A percentile compares a stretch with the other conserved stretches of the same genome.
Conservation (phyloP, 2,888 invertebrate genomes). For the Hemicrepidius hirtus region DNA sequence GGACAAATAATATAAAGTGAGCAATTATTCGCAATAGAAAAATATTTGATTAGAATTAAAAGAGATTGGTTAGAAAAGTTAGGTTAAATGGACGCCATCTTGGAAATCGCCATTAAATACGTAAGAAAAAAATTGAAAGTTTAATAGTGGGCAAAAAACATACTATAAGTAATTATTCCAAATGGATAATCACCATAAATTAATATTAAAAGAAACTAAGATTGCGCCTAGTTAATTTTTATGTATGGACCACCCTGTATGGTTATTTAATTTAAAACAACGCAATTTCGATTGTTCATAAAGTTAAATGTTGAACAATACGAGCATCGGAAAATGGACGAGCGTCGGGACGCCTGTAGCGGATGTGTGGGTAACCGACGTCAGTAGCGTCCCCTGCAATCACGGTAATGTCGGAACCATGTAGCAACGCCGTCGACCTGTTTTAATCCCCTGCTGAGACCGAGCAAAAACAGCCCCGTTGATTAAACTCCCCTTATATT, state of each 20-base stretch:
- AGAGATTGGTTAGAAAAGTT: too few relatives aligned
- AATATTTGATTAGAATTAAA: too few relatives aligned
- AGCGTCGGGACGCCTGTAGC: slow-evolving; percentile 62
- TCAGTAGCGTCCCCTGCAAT: slow-evolving; percentile 68
- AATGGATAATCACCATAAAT: too few relatives aligned
- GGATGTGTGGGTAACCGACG: slow-evolving; percentile 71
- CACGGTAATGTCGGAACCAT: slow-evolving; percentile 72
- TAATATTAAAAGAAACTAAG: too few relatives aligned
- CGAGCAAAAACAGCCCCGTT: slow-evolving; percentile 50
- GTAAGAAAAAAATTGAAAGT: too few relatives aligned
- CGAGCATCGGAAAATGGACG: background rate
- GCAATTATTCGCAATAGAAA: background rate
- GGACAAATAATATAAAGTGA: background rate
- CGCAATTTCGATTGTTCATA: background rate
- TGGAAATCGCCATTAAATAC: too few relatives aligned
- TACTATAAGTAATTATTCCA: too few relatives aligned
- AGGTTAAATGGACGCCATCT: too few relatives aligned
- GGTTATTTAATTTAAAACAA: background rate
- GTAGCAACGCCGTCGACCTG: slow-evolving; percentile 65
- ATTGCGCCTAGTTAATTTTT: too few relatives aligned
- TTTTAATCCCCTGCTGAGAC: slow-evolving; percentile 65
- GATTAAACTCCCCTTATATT: slow-evolving; percentile 49
- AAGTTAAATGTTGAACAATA: background rate
- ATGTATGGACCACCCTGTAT: too few relatives aligned
- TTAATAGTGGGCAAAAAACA: too few relatives aligned